phyloP scores from a whole-genome alignment of 2,797 vertebrate species.

The Channallabes apus region DNA sequence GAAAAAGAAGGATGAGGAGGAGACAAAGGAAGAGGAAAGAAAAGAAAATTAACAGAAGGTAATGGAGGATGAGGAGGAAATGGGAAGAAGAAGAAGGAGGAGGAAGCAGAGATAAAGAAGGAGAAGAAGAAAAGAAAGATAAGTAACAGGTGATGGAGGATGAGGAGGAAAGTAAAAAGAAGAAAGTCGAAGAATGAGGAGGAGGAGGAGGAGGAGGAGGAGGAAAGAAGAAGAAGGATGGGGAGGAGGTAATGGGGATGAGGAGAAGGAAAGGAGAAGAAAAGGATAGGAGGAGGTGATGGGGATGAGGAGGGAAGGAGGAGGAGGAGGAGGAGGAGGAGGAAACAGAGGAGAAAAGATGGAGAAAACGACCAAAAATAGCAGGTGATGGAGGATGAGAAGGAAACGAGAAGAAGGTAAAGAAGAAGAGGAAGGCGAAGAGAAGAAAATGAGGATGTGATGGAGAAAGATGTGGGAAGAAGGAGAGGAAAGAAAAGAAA shows the following conservation, averaged over 20 bases:
- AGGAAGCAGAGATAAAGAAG: neutral
- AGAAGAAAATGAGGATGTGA: neutral
- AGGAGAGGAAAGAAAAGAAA: neutral
- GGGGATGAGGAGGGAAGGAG: no score
- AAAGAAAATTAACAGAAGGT: neutral
- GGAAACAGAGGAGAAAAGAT: neutral
- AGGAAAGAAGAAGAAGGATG: neutral
- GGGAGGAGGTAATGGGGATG: no score
- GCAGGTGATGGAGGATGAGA: no score
- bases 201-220: neutral
- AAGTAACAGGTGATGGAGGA: neutral
- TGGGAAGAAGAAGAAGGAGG: no score
- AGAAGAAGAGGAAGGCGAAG: neutral
- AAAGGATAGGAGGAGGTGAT: no score
- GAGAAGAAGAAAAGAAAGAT: neutral
- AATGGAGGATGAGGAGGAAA: neutral
- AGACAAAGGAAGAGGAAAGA: no score
- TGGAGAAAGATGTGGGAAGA: neutral
- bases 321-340: neutral
- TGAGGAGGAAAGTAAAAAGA: neutral
- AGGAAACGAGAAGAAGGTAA: neutral
- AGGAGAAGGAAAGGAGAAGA: no score
- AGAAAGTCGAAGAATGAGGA: no score
- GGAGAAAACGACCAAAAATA: neutral
- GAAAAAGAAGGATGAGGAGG: neutral